A percentile compares a stretch with the other conserved stretches of the same genome.
Conservation (phyloP, 2,113 vertebrate genomes). For the Vidua macroura region DNA sequence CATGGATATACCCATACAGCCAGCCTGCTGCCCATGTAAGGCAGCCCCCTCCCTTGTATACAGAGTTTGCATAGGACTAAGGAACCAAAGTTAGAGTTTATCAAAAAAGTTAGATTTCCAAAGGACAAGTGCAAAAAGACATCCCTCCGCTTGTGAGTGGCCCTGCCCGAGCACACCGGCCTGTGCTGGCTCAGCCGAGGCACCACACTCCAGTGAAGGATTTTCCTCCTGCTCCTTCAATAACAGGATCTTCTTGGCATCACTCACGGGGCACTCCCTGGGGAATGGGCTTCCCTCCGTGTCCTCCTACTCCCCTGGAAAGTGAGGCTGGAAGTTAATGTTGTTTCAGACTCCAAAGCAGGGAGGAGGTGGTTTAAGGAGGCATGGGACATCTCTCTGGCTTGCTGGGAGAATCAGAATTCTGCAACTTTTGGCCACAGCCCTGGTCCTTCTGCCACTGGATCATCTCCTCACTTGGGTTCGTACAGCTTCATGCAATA, state of each 20-base stretch:
- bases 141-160: neutral
- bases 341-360: neutral
- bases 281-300: rapidly evolving
- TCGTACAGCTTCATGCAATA: rapidly evolving
- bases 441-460: neutral
- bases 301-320: neutral
- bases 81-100: neutral
- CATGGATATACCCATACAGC: rapidly evolving
- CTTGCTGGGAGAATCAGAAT: neutral
- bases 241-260: rapidly evolving
- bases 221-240: rapidly evolving
- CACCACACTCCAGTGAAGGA: rapidly evolving
- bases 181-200: rapidly evolving
- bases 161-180: rapidly evolving
- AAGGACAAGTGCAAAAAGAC: neutral
- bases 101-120: neutral
- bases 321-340: neutral
- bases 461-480: rapidly evolving
- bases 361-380: neutral
- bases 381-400: neutral
- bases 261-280: rapidly evolving
- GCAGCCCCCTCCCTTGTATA: rapidly evolving
- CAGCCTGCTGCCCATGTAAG: rapidly evolving
- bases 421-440: neutral
- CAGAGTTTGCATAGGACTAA: neutral